Evolutionary conservation across 2,888 invertebrate species (phyloP).

Genomic region (Dugesia japonica): DNA sequence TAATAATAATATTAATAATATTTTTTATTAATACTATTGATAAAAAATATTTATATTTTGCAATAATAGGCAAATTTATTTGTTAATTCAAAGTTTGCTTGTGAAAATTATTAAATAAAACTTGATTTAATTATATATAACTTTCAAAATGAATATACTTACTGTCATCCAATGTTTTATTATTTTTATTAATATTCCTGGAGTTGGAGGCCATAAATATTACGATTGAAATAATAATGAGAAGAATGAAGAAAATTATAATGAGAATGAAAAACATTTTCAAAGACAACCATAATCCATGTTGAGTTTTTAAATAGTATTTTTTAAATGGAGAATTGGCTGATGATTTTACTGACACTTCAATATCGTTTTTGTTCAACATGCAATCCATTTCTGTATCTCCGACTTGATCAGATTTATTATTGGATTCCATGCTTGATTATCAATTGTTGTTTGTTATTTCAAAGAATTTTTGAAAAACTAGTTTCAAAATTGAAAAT

Average conservation of each 20-base stretch:
- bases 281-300: background rate
- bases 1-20: too few relatives aligned
- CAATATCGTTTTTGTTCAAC: background rate
- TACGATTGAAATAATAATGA: background rate
- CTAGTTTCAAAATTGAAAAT: background rate
- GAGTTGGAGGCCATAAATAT: background rate
- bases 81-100: too few relatives aligned
- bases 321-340: background rate
- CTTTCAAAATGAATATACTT: background rate
- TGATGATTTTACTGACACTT: background rate
- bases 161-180: background rate
- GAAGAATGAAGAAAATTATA: background rate
- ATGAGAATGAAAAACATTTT: constrained; percentile 6
- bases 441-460: background rate
- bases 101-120: too few relatives aligned
- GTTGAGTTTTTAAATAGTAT: background rate
- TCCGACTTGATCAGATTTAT: background rate
- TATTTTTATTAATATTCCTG: background rate
- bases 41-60: too few relatives aligned
- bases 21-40: too few relatives aligned
- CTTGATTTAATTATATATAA: too few relatives aligned
- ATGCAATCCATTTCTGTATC: constrained; percentile 13
- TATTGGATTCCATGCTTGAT: background rate
- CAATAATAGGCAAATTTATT: too few relatives aligned
- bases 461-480: background rate